Conservation (phyloP, 2,797 vertebrate genomes). For the Astyanax mexicanus region DNA sequence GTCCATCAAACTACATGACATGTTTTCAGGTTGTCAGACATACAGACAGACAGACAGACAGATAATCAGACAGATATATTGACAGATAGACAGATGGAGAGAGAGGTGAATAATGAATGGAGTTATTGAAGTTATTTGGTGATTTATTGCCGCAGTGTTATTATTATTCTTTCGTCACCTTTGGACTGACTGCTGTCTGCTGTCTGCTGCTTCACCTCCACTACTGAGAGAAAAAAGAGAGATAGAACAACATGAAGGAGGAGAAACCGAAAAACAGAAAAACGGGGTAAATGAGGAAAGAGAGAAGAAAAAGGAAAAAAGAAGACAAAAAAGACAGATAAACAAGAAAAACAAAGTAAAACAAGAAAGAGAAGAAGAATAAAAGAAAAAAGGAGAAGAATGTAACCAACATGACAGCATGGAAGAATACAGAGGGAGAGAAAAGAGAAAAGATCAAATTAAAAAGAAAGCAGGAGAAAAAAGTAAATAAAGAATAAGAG, state of each 20-base stretch:
- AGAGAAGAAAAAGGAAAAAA: no score
- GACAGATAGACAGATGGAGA: not conserved
- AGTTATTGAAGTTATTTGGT: not conserved
- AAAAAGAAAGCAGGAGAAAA: no score
- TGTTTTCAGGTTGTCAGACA: conserved; percentile 2
- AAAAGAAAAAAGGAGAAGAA: no score
- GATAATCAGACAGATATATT: not conserved
- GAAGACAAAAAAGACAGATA: not conserved
- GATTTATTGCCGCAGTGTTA: not conserved
- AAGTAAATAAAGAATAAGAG: not conserved
- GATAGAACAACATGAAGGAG: not conserved
- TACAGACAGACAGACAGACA: not conserved
- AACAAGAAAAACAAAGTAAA: not conserved
- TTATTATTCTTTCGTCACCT: conserved; percentile 72
- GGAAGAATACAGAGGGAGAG: no score
- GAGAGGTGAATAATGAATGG: not conserved
- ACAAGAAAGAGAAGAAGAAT: not conserved
- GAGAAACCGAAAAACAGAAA: not conserved
- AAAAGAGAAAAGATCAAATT: no score
- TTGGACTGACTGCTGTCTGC: conserved; percentile 79
- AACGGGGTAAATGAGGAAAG: not conserved
- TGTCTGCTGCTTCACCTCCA: no score
- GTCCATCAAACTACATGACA: not conserved
- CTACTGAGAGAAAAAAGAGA: conserved; percentile 51
- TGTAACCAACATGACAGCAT: no score